Evolutionary conservation across 2,797 vertebrate genomes (phyloP), one percentile per base, ranked within the genome.

Genomic region (Iguana delicatissima): DNA sequence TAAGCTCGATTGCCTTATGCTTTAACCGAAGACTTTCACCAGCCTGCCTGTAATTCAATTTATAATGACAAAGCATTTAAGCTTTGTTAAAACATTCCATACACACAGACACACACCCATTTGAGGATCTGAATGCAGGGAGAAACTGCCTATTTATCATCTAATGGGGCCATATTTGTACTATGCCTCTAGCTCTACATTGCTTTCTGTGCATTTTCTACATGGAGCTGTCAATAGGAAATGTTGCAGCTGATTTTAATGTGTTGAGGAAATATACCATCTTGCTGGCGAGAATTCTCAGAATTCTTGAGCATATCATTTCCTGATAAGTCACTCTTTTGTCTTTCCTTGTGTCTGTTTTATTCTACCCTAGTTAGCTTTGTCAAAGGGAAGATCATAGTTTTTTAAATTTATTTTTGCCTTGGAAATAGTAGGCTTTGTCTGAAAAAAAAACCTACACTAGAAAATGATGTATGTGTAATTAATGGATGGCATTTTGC

Each of bases 1-100:
- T 87, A 52, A 84, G 22, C n/a, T 2, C 52, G 22, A 86, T 95
- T 86, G 88, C 50, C 81, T n/a, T 67, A 42, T 18, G 8, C 62
- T 86, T 93, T 91, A 38, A 6, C 50, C 42, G 46, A 86, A 85
- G 80, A 52, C 38, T 91, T 93, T 22, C 62, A 79, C 73, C 92
- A 85, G 76, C 64, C 82, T 50, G 73, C 69, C 42, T 73, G 59
- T 74, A 81, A 77, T 7, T 64, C 90, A 88, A 91, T 96, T 94
- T 88, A 13, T 42, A 42, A 26, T 90, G 79, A 93, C 85, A 79
- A 83, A 86, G 35, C 18, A 5, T 88, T 94, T 72, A 86, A 77
- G 64, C 74, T 90, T 84, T 81, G 46, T 88, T 87, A 89, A 90
- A 85, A 52, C 5, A 67, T 64, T 64, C 22, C 59, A 35, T 22